Evolutionary conservation across 2,888 invertebrate species (phyloP).

Genomic region (Lepidochrysops patricia): DNA sequence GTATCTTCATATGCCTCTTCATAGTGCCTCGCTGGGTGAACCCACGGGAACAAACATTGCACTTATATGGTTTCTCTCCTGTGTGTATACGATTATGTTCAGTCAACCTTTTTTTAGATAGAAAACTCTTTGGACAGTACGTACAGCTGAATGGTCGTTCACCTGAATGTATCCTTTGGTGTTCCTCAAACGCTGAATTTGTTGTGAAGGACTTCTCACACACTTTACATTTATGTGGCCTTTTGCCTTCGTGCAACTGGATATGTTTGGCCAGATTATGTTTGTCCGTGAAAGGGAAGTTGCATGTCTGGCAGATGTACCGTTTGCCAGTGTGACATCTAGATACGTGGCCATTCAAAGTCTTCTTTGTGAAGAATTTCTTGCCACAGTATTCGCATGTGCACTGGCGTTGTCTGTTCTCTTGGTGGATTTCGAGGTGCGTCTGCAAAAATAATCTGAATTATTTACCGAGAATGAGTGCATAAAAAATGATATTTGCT

Average conservation of each 20-base stretch:
- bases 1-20: conserved; percentile 62
- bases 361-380: conserved; percentile 53
- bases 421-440: conserved; percentile 57
- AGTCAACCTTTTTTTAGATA: conserved; percentile 47
- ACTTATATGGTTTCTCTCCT: conserved; percentile 59
- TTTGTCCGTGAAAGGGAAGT: conserved; percentile 55
- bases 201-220: conserved; percentile 52
- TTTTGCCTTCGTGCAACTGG: conserved; percentile 54
- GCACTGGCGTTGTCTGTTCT: conserved; percentile 46
- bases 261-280: conserved; percentile 56
- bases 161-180: conserved; percentile 60
- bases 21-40: conserved; percentile 61
- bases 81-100: conserved; percentile 62
- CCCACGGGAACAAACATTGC: conserved; percentile 49
- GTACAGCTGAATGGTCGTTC: conserved; percentile 51
- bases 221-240: conserved; percentile 51
- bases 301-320: conserved; percentile 58
- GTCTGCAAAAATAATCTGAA: conserved; percentile 31
- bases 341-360: conserved; percentile 43
- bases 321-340: conserved; percentile 46
- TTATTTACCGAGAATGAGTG: not conserved
- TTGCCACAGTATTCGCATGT: conserved; percentile 62
- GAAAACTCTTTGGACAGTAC: conserved; percentile 51
- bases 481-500: too few species aligned
- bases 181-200: conserved; percentile 45